These are phyloP conservation scores for Cybosia mesomella DNA, from an alignment of 2,888 invertebrate species.

Conservation along the genomic window DNA sequence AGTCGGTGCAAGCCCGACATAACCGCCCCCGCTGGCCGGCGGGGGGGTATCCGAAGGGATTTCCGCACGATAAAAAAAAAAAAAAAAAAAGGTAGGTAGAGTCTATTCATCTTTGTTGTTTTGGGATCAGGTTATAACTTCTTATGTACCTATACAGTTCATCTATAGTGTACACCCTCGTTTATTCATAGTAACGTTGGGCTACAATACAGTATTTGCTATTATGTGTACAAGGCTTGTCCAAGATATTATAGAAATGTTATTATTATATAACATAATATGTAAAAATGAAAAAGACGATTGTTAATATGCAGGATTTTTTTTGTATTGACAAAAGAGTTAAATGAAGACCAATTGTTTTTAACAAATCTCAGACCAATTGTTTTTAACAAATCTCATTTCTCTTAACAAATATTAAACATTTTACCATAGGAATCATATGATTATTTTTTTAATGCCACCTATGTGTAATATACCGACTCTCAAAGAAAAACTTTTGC, in stretches of 20 bases:
- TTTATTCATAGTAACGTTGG: background rate
- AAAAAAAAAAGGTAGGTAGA: no score
- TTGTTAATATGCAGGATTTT: no score
- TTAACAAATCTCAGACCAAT: background rate
- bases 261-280: no score
- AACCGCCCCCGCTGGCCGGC: no score
- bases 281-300: no score
- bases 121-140: background rate
- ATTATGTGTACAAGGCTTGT: no score
- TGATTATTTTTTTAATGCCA: background rate
- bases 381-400: background rate
- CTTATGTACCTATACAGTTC: background rate
- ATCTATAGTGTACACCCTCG: background rate
- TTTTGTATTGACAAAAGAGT: no score
- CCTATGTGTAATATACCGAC: background rate
- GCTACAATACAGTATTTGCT: background rate
- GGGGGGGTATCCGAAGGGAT: no score
- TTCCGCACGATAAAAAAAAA: no score
- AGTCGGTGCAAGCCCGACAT: no score
- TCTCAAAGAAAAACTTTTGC: background rate
- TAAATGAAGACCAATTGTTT: background rate
- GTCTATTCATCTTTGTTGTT: slow-evolving; percentile 1
- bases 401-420: background rate
- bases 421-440: background rate
- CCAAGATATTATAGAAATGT: background rate